Conservation (phyloP, 2,888 invertebrate species). For the Platycheirus albimanus region DNA sequence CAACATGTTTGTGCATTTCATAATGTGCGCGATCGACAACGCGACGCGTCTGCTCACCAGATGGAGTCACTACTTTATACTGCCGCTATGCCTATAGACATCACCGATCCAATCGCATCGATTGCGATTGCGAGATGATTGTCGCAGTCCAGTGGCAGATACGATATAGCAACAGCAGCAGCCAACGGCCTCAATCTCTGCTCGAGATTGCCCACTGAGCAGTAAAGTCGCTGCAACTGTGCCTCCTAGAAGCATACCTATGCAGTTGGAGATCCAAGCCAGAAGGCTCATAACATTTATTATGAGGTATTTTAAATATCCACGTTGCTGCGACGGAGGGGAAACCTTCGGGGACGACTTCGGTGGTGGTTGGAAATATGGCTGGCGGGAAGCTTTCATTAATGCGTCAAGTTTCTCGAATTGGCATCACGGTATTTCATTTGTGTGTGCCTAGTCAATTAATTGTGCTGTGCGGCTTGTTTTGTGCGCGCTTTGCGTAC, state of each 20-base stretch:
- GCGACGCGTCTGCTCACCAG: constrained; percentile 41
- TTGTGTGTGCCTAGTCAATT: constrained; percentile 65
- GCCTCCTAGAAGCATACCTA: background rate
- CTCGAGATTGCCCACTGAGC: constrained; percentile 42
- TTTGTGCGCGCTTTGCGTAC: constrained; percentile 55
- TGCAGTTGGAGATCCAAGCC: background rate
- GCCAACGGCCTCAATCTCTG: constrained; percentile 47
- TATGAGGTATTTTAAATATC: constrained; percentile 56
- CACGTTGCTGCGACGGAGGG: too few species aligned
- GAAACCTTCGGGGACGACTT: constrained; percentile 15
- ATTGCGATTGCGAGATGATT: constrained; percentile 51
- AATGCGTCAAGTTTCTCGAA: constrained; percentile 70
- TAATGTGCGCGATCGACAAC: constrained; percentile 46
- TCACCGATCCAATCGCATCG: constrained; percentile 13
- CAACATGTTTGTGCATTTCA: constrained; percentile 71
- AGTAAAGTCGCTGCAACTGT: constrained; percentile 5
- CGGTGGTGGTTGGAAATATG: background rate
- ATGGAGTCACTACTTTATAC: constrained; percentile 26
- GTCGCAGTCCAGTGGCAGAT: constrained; percentile 33
- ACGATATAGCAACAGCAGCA: constrained; percentile 17
- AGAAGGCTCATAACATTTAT: constrained; percentile 17
- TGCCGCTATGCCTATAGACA: constrained; percentile 43
- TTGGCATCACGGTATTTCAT: constrained; percentile 68
- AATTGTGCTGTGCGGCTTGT: constrained; percentile 57
- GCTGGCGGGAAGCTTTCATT: constrained; percentile 57